A percentile compares a stretch with the other conserved stretches of the same genome.
These are phyloP conservation scores for Nannobrachium achirus DNA, from an alignment of 2,113 vertebrate genomes.

Conservation along the genomic window DNA sequence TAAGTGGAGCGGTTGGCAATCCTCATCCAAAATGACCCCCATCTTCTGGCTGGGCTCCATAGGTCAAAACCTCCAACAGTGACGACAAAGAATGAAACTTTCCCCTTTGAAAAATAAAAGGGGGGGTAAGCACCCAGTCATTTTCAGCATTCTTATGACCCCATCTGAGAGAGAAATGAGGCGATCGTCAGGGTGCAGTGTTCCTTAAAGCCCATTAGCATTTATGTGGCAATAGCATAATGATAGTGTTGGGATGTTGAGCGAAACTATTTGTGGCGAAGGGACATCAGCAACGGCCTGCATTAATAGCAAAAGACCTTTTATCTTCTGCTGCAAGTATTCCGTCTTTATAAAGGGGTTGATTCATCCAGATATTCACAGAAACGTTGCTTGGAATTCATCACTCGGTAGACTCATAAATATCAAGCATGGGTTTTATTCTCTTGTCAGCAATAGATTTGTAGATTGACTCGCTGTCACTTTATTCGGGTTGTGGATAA, in stretches of 20 bases:
- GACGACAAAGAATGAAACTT: conserved; percentile 11
- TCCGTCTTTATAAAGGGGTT: neutral
- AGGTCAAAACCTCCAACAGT: conserved; percentile 35
- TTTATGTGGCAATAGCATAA: conserved; percentile 38
- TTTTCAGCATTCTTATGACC: conserved; percentile 22
- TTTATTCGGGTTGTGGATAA: no score
- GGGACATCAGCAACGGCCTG: neutral
- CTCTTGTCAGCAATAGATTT: no score
- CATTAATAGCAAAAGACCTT: conserved; percentile 10
- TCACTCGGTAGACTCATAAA: neutral
- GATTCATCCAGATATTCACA: neutral
- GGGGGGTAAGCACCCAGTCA: neutral
- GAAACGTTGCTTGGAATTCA: neutral
- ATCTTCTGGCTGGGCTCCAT: neutral
- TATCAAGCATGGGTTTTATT: no score
- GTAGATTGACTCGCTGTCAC: neutral
- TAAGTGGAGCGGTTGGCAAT: conserved; percentile 61
- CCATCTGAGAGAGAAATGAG: conserved; percentile 25
- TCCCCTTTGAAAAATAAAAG: conserved; percentile 9
- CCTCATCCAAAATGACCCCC: conserved; percentile 24
- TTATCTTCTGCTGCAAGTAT: neutral
- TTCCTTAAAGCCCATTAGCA: conserved; percentile 36
- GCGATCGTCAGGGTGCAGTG: conserved; percentile 11
- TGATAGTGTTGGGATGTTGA: conserved; percentile 11
- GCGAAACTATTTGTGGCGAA: conserved; percentile 13